These are phyloP conservation scores for Patiria miniata DNA, from an alignment of 35 echinoderm and acorn worm genomes.

Conservation along the genomic window DNA sequence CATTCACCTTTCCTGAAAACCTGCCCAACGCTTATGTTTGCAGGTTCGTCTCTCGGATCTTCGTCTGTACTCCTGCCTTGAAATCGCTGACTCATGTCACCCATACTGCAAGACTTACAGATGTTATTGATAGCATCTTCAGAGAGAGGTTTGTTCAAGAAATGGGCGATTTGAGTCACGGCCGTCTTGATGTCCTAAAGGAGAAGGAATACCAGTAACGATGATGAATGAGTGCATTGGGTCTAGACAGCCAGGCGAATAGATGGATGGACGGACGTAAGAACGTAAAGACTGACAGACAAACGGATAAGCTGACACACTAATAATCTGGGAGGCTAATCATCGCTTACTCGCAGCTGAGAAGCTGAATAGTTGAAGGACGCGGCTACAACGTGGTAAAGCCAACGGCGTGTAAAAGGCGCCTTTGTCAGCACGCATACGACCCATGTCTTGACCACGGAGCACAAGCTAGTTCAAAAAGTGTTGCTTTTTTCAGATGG, in stretches of 20 bases:
- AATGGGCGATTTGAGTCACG: slow-evolving; percentile 52
- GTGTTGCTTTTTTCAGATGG: no score
- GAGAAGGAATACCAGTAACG: not conserved
- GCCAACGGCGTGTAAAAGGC: no score
- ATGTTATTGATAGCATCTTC: slow-evolving; percentile 44
- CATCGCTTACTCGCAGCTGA: not conserved
- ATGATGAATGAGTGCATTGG: not conserved
- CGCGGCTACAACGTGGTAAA: no score
- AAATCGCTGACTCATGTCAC: slow-evolving; percentile 58
- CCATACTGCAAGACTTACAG: slow-evolving; percentile 15
- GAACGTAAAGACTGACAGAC: not conserved
- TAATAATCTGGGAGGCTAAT: not conserved
- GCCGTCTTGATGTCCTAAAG: slow-evolving; percentile 36
- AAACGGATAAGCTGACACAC: not conserved
- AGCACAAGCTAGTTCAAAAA: no score
- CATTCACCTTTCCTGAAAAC: no score
- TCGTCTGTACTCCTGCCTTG: not conserved
- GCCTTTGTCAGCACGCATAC: no score
- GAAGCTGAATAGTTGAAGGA: no score
- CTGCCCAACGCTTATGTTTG: no score
- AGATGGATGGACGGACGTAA: no score
- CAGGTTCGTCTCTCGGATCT: no score
- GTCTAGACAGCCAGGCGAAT: no score
- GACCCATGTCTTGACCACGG: no score
- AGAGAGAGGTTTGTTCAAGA: slow-evolving; percentile 57